phyloP scores from a whole-genome alignment of 2,888 invertebrate species.

The Galeruca laticollis region DNA sequence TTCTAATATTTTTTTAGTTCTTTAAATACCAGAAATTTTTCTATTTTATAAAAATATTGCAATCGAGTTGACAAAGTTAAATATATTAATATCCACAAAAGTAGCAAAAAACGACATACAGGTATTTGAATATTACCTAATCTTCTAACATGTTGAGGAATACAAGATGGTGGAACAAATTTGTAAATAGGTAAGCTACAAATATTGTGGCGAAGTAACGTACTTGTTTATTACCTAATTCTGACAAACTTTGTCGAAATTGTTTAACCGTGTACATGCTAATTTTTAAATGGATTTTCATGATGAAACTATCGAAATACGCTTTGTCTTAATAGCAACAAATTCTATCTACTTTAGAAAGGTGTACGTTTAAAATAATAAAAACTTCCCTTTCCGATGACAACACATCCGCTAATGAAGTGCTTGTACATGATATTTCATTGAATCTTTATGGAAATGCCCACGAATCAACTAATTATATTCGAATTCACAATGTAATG shows the following conservation, averaged over 20 bases:
- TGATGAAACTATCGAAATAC: conserved; percentile 33
- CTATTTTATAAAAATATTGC: no score
- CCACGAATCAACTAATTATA: conserved; percentile 2
- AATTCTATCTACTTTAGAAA: conserved; percentile 47
- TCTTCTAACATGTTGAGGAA: neutral
- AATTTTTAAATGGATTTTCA: conserved; percentile 41
- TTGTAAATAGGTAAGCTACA: neutral
- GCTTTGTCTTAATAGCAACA: conserved; percentile 30
- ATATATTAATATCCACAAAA: no score
- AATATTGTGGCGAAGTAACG: neutral
- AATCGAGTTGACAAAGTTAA: no score
- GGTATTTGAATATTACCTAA: no score
- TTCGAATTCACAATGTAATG: neutral
- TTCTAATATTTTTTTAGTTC: no score
- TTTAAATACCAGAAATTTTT: no score
- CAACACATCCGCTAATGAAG: conserved; percentile 37
- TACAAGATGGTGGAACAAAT: neutral
- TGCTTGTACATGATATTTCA: conserved; percentile 8
- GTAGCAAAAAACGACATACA: no score
- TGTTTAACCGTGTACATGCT: conserved; percentile 46
- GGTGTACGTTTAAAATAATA: conserved; percentile 45
- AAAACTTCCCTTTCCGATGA: conserved; percentile 46
- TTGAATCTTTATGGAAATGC: neutral
- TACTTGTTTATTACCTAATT: conserved; percentile 3
- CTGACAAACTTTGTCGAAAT: conserved; percentile 31